Evolutionary conservation across 2,113 vertebrate genomes (phyloP).

Genomic region (Proteles cristata): DNA sequence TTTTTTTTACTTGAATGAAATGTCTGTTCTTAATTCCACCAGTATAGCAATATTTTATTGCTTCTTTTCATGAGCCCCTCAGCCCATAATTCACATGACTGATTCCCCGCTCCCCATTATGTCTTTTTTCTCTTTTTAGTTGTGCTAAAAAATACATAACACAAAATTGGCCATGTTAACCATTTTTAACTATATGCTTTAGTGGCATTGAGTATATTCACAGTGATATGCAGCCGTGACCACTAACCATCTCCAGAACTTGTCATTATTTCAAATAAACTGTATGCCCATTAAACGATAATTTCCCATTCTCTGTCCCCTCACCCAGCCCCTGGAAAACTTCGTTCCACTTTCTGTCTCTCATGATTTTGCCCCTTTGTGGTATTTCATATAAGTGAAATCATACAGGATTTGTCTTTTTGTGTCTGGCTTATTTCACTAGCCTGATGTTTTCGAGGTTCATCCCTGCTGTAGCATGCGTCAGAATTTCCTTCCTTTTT

Average conservation of each 20-base stretch:
- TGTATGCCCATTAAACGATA: background rate
- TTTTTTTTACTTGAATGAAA: constrained; percentile 25
- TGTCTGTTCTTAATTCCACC: background rate
- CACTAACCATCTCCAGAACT: background rate
- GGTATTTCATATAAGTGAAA: background rate
- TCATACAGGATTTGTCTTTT: background rate
- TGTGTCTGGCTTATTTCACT: background rate
- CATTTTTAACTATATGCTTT: background rate
- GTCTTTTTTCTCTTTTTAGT: background rate
- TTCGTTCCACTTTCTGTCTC: background rate
- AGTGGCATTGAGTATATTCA: background rate
- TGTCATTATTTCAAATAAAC: background rate
- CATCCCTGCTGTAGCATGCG: background rate
- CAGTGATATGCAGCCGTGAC: background rate
- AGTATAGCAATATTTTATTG: background rate
- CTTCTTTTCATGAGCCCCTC: background rate
- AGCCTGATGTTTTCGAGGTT: background rate
- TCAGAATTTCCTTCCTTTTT: background rate
- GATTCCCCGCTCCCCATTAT: background rate
- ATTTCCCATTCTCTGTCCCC: no score
- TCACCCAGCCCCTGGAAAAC: background rate
- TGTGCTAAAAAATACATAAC: background rate
- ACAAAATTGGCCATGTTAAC: background rate
- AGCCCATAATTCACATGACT: background rate
- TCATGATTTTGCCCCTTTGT: background rate